phyloP scores from a whole-genome alignment of 2,797 vertebrate genomes.

The Cetoscarus ocellatus region DNA sequence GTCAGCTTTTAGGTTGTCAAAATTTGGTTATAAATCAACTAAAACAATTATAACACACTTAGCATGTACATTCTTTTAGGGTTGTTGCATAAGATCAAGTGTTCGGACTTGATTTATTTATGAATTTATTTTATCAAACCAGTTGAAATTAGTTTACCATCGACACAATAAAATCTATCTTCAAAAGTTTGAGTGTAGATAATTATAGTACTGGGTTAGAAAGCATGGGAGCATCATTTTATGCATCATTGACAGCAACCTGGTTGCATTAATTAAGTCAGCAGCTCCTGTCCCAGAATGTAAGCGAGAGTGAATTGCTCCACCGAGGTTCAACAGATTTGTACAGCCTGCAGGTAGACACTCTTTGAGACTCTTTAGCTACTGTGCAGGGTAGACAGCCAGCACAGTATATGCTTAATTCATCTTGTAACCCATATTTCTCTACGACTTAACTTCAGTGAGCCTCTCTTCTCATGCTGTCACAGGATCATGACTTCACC shows the following conservation, averaged over 20 bases:
- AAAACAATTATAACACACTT: no score
- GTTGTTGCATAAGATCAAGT: no score
- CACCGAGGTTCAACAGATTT: slow-evolving; percentile 7
- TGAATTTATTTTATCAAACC: no score
- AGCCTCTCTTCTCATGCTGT: slow-evolving; percentile 30
- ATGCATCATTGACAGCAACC: neutral
- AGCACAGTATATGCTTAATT: slow-evolving; percentile 28
- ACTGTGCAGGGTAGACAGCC: slow-evolving; percentile 1
- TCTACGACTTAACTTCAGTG: slow-evolving; percentile 23
- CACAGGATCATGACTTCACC: slow-evolving; percentile 27
- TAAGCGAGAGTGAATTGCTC: neutral
- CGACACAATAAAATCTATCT: neutral
- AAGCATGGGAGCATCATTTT: neutral
- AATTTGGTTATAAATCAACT: no score
- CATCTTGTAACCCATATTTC: slow-evolving; percentile 21
- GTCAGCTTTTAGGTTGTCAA: no score
- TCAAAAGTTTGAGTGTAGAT: neutral
- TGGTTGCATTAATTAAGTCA: neutral
- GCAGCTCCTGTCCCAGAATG: neutral
- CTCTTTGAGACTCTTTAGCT: neutral
- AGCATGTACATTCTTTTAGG: no score
- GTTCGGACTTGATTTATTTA: no score
- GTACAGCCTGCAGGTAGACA: slow-evolving; percentile 15
- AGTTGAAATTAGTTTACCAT: no score
- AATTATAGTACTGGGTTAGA: neutral